Percentiles rank a stretch among this genome's conserved stretches.
These are phyloP conservation scores for Serripes groenlandicus DNA, from an alignment of 2,888 invertebrate genomes.

Conservation along the genomic window DNA sequence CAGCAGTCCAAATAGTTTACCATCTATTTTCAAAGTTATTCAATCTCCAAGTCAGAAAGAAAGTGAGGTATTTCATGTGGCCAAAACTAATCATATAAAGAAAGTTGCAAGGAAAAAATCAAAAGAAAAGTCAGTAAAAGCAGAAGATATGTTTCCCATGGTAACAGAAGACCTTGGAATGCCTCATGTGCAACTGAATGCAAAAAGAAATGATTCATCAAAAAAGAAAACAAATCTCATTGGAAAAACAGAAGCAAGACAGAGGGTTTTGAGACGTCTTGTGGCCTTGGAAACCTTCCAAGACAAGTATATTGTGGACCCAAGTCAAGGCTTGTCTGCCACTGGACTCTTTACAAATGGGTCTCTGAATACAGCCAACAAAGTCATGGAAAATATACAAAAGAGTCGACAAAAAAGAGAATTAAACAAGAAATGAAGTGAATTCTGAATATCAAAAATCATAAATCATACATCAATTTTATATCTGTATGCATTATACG, in stretches of 20 bases:
- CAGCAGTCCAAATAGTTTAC: constrained; percentile 19
- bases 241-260: not conserved
- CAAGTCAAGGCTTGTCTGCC: not conserved
- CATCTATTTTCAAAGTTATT: not conserved
- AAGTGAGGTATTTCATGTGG: constrained; percentile 12
- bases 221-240: not conserved
- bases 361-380: not conserved
- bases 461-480: too few species aligned
- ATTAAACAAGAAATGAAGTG: too few species aligned
- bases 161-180: constrained; percentile 8
- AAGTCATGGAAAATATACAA: too few species aligned
- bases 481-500: too few species aligned
- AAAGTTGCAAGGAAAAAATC: constrained; percentile 17
- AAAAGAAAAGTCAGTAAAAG: constrained; percentile 22
- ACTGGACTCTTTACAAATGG: not conserved
- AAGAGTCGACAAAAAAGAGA: too few species aligned
- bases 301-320: constrained; percentile 16
- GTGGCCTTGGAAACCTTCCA: constrained; percentile 8
- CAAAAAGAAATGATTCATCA: not conserved
- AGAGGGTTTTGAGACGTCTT: not conserved
- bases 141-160: not conserved
- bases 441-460: too few species aligned
- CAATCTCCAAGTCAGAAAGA: not conserved
- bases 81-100: constrained; percentile 23
- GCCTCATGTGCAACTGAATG: not conserved